Conservation (phyloP, 2,888 invertebrate species). For the Autographa pulchrina region DNA sequence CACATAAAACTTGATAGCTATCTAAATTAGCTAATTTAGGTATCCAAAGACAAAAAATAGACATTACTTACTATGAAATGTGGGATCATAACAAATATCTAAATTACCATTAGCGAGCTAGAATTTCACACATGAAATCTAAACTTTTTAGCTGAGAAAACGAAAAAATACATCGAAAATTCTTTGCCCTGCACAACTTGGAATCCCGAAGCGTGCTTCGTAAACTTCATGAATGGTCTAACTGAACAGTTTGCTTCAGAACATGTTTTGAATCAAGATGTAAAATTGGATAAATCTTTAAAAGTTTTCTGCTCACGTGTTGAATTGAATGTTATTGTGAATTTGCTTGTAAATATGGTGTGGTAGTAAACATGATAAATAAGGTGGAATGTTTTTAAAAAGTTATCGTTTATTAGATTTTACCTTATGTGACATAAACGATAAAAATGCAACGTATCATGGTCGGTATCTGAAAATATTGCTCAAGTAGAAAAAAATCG, state of each 20-base stretch:
- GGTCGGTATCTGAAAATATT: too few relatives aligned
- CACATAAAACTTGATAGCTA: too few relatives aligned
- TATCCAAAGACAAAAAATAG: too few relatives aligned
- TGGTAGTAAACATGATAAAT: background rate
- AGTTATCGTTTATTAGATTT: too few relatives aligned
- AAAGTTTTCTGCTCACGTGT: slow-evolving; percentile 23
- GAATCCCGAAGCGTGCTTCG: slow-evolving; percentile 8
- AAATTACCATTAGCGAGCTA: background rate
- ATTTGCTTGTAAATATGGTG: background rate
- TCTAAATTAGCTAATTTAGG: too few relatives aligned
- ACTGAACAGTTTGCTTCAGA: slow-evolving; percentile 32
- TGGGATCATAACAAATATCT: background rate
- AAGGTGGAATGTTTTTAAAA: background rate
- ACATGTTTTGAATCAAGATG: slow-evolving; percentile 28
- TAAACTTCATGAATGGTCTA: slow-evolving; percentile 32
- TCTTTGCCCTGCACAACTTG: slow-evolving; percentile 8
- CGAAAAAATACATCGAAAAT: background rate
- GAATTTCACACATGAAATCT: background rate
- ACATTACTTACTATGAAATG: background rate
- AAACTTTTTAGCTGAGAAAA: background rate
- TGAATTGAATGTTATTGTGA: background rate
- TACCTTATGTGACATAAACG: too few relatives aligned
- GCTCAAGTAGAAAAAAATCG: too few relatives aligned
- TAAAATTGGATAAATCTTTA: slow-evolving; percentile 35
- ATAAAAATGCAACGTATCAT: too few relatives aligned